A percentile compares a stretch with the other conserved stretches of the same genome.
Evolutionary conservation across 1,140 invertebrate genomes (phyloP).

Genomic region (Rhopalosiphum padi): DNA sequence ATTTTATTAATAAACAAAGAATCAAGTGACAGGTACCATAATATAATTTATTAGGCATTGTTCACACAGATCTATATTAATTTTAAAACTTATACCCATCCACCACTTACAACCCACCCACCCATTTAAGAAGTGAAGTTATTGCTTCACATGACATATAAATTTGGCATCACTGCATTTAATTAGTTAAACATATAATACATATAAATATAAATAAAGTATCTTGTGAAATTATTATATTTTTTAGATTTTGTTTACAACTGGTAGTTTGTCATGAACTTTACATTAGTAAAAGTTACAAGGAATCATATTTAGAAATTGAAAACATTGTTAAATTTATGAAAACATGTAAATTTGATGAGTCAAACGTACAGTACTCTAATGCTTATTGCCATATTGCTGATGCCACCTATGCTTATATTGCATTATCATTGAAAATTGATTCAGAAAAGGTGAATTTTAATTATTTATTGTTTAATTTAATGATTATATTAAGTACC

Average conservation of each 20-base stretch:
- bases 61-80: neutral
- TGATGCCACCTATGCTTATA: neutral
- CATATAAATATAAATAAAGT: neutral
- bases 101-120: too few species aligned
- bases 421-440: conserved; percentile 14
- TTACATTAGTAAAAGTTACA: neutral
- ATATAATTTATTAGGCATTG: neutral
- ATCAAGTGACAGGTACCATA: neutral
- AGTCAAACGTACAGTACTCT: neutral
- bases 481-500: too few species aligned
- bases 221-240: neutral
- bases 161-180: too few species aligned
- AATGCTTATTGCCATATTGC: conserved; percentile 11
- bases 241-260: conserved; percentile 30
- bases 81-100: too few species aligned
- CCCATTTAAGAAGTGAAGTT: too few species aligned
- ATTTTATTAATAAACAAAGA: neutral
- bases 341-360: neutral
- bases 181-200: neutral
- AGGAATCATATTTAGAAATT: conserved; percentile 14
- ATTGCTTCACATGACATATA: too few species aligned
- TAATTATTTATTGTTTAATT: neutral
- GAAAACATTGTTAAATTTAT: neutral
- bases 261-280: neutral
- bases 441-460: conserved; percentile 25